A percentile compares a stretch with the other conserved stretches of the same genome.
Conservation (phyloP, 2,888 invertebrate species). For the Tachina lurida region DNA sequence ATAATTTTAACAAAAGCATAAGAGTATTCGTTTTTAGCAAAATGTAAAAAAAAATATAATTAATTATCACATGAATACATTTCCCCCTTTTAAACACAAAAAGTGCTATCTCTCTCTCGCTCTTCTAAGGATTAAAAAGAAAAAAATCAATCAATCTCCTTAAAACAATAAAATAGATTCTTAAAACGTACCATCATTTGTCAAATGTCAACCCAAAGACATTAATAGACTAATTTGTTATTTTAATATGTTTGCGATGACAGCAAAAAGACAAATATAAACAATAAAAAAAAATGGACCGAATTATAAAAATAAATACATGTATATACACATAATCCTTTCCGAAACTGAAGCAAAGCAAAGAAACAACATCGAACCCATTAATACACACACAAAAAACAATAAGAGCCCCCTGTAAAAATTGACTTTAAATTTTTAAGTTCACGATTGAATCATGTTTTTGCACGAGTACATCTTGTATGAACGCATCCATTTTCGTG, state of each 20-base stretch:
- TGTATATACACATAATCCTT: not conserved
- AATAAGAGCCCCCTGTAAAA: too few relatives aligned
- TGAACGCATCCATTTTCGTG: conserved; percentile 3
- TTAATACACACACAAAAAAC: not conserved
- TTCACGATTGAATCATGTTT: conserved; percentile 32
- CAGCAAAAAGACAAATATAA: conserved; percentile 5
- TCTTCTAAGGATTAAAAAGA: too few relatives aligned
- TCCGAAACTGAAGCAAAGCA: not conserved
- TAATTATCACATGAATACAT: not conserved
- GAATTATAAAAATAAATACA: not conserved
- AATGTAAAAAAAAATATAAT: not conserved
- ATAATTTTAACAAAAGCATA: too few relatives aligned
- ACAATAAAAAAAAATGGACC: conserved; percentile 3
- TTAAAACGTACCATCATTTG: conserved; percentile 15
- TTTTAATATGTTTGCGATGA: conserved; percentile 54
- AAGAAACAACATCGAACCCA: not conserved
- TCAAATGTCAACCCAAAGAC: conserved; percentile 47
- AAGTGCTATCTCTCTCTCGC: not conserved
- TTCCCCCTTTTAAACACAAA: not conserved
- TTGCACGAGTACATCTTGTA: not conserved
- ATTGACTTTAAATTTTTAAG: conserved; percentile 18
- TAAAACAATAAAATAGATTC: conserved; percentile 35
- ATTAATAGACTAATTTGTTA: conserved; percentile 62
- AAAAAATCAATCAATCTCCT: conserved; percentile 13
- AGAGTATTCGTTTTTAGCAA: too few relatives aligned